Evolutionary conservation across 2,888 invertebrate genomes (phyloP), one percentile per base, ranked within the genome.

Genomic region (Herminia tarsipennalis): DNA sequence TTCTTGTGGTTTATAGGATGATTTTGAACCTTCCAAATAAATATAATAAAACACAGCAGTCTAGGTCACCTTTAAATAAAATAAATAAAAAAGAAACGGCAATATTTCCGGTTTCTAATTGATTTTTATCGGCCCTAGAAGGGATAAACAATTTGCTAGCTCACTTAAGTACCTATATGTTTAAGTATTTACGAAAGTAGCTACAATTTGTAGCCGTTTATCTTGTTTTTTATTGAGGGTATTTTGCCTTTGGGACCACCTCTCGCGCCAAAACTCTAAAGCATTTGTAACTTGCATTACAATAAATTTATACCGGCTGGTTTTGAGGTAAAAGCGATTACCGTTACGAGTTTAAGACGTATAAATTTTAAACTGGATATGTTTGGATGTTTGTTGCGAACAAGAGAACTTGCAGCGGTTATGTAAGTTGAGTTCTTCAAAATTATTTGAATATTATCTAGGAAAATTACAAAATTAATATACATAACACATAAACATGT

Each of bases 121-220:
- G 30, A 12, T 2, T 6, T 16, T 16, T 22, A 30, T 12, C 21
- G 13, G 3, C 13, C 10, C 6, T 22, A 22, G 20, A 2, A 29
- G 24, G 16, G 10, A 28, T 3, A 27, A 36, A 27, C 27, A 18
- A 36, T n/a, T 22, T 30, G 24, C 8, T 13, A 8, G 27, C 28
- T 6, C 8, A 18, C 27, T 37, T 20, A 9, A 6, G 5, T 36
- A 34, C 18, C 5, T 8, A 2, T 28, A 3, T 24, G 17, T 25
- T 39, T 32, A 27, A 33, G 25, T 25, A 33, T 14, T 33, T 22
- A 39, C 18, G 8, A 29, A 21, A 29, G 21, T 24, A 39, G 32
- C 13, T 18, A 24, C 22, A 30, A n/a, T 9, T 32, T 6, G 25
- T 33, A 20, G 18, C 4, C 25, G 13, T 33, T 40, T 24, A 20